Percentiles rank a stretch among this genome's conserved stretches.
phyloP scores from a whole-genome alignment of 2,888 invertebrate species.

The Tuta absoluta region DNA sequence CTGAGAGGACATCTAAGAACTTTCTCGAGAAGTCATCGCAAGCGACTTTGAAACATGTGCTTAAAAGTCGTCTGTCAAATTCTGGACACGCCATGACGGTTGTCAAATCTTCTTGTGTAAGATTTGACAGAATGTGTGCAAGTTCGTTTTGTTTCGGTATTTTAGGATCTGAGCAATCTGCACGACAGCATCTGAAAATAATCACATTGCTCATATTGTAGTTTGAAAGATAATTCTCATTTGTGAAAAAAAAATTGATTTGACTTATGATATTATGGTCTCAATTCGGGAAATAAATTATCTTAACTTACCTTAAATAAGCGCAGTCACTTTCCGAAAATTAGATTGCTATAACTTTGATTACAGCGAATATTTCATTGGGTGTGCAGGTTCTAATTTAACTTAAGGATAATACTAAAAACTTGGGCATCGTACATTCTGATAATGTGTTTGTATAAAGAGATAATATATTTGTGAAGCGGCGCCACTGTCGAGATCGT shows the following conservation, averaged over 20 bases:
- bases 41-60: slow-evolving; percentile 74
- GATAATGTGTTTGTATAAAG: too few species aligned
- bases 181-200: slow-evolving; percentile 66
- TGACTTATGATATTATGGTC: too few species aligned
- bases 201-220: neutral
- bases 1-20: slow-evolving; percentile 58
- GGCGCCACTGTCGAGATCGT: too few species aligned
- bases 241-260: neutral
- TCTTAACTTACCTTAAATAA: too few species aligned
- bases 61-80: slow-evolving; percentile 76
- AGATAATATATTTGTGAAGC: too few species aligned
- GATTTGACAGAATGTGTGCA: slow-evolving; percentile 58
- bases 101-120: slow-evolving; percentile 64
- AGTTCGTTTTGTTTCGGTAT: slow-evolving; percentile 61
- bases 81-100: slow-evolving; percentile 72
- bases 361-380: too few species aligned
- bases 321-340: too few species aligned
- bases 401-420: too few species aligned
- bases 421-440: too few species aligned
- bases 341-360: too few species aligned
- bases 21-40: slow-evolving; percentile 73
- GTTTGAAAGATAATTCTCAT: neutral
- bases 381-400: too few species aligned
- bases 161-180: slow-evolving; percentile 53
- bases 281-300: too few species aligned